Conservation (phyloP, 2,888 invertebrate genomes). For the Temnothorax unifasciatus region DNA sequence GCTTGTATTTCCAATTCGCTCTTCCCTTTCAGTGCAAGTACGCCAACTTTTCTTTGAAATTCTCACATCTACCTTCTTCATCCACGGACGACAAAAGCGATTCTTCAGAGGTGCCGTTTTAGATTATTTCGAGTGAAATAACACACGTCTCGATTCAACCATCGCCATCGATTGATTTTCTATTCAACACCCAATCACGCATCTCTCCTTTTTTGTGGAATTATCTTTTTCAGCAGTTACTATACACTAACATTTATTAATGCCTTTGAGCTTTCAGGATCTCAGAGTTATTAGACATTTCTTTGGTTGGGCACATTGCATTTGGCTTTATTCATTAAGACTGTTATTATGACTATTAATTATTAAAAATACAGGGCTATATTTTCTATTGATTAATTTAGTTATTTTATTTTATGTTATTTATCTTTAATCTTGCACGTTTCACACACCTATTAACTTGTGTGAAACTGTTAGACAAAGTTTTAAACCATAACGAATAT, state of each 20-base stretch:
- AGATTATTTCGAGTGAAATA: constrained; percentile 41
- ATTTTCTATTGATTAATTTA: background rate
- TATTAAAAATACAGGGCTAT: background rate
- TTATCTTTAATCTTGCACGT: background rate
- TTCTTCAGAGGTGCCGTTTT: background rate
- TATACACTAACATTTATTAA: background rate
- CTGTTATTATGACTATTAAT: background rate
- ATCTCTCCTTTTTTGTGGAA: background rate
- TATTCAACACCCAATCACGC: background rate
- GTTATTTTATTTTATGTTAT: background rate
- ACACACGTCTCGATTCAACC: background rate
- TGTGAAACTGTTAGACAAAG: background rate
- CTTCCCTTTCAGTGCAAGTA: constrained; percentile 13
- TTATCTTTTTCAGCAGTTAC: background rate
- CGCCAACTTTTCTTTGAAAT: constrained; percentile 1
- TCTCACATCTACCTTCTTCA: constrained; percentile 21
- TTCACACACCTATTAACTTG: background rate
- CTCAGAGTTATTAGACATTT: background rate
- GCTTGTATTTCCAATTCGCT: constrained; percentile 40
- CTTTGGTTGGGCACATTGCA: background rate
- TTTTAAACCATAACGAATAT: background rate
- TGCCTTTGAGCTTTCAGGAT: background rate
- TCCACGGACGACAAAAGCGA: background rate
- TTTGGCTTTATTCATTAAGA: background rate
- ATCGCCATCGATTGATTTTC: background rate